Base-by-base conservation (phyloP, 2,113 vertebrate species). In the Tiliqua scincoides region DNA sequence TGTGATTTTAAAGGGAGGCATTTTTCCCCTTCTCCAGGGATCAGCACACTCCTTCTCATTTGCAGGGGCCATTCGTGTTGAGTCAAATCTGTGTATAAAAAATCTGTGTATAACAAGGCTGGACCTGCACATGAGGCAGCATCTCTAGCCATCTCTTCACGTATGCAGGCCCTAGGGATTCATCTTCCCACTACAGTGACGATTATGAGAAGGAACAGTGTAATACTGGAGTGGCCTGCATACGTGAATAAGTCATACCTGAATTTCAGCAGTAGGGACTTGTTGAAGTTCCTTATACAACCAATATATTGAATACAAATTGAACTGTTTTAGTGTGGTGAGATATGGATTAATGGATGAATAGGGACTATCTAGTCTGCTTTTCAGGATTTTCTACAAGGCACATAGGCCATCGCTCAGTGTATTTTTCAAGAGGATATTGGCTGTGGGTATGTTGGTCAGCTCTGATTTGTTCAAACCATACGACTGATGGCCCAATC, bases 151-250 rank as follows among this genome's bases (percentile, higher is more conserved):
- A 67, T 27, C 63, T 68, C 12, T 52, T 82, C 27, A 52, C 23
- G 10, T 30, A 21, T 32, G 20, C 63, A 14, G 30, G 70, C 35
- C 48, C 74, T 75, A 71, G 40, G 2, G 40, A 59, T 59, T 9
- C 20, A 37, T 61, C 54, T 76, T 76, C 61, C 18, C 61, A 17
- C 1, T 1, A 20, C 11, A 59, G 30, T 0, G 0, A n/a, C n/a
- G n/a, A n/a, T n/a, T n/a, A n/a, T n/a, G n/a, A n/a, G n/a, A n/a
- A n/a, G n/a, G n/a, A n/a, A n/a, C n/a, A n/a, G n/a, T n/a, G n/a
- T n/a, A n/a, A n/a, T n/a, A n/a, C n/a, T n/a, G n/a, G n/a, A n/a
- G n/a, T n/a, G n/a, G n/a, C n/a, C n/a, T n/a, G n/a, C n/a, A n/a
- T n/a, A n/a, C n/a, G n/a, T n/a, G n/a, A n/a, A n/a, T n/a, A n/a